Evolutionary conservation across 2,888 invertebrate species (phyloP), one percentile per base, ranked within the genome.

Genomic region (Lycia hirtaria): DNA sequence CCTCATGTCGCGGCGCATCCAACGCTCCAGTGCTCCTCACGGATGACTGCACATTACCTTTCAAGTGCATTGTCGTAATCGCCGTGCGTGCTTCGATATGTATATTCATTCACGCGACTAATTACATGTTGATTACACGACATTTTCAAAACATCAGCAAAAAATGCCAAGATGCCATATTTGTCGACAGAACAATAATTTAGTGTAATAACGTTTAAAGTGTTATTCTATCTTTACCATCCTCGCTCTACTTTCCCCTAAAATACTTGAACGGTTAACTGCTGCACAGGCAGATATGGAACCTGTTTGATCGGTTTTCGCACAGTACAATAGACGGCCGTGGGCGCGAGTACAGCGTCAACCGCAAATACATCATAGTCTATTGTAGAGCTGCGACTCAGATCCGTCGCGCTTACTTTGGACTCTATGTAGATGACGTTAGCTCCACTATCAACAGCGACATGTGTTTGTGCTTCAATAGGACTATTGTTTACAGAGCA

Each of bases 401-500:
- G 32, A 33, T 15, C 24, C 35, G 15, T 20, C n/a, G 5, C 22
- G 19, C 15, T n/a, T 32, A 44, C 44, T 37, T 43, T 56, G 45
- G 52, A 56, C 60, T 41, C 26, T 62, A 60, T 65, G 53, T 49
- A 54, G 61, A 58, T 58, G 63, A 56, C 50, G 33, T 38, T 45
- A 43, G 54, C 61, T 43, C 62, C 62, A 63, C 56, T 58, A 61
- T 62, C 61, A 47, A 43, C 38, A 15, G 57, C 47, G 49, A 40
- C 40, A 47, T 56, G 33, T 20, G 30, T 10, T 28, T 43, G 43
- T 30, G 24, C 43, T 37, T 30, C 49, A 55, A 49, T 49, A 37
- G 55, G 30, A 49, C 60, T 56, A 62, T 68, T 72, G 71, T 73
- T 67, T 65, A 61, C 65, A 49, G 37, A 26, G 24, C 26, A 32